A percentile compares a stretch with the other conserved stretches of the same genome.
Evolutionary conservation across 1,140 invertebrate genomes (phyloP).

Genomic region (Musca vetustissima): DNA sequence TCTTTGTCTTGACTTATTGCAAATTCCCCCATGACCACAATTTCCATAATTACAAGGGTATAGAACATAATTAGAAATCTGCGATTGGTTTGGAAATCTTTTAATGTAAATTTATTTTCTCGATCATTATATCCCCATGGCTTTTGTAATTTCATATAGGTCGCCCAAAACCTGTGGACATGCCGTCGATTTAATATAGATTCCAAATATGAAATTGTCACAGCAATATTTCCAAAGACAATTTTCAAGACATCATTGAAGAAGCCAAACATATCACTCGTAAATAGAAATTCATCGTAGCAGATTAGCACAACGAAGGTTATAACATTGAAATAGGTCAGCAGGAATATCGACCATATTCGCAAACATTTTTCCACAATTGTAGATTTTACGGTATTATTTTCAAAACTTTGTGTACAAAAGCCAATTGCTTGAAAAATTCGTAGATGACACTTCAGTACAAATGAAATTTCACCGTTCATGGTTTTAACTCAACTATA

Average conservation of each 20-base stretch:
- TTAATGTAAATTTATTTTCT: background rate
- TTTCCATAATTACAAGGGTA: constrained; percentile 18
- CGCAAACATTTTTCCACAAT: no score
- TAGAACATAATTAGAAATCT: constrained; percentile 19
- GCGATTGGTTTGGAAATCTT: background rate
- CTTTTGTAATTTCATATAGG: background rate
- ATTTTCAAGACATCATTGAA: constrained; percentile 41
- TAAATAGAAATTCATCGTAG: constrained; percentile 33
- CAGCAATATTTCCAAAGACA: constrained; percentile 34
- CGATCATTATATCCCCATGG: background rate
- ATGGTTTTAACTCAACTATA: background rate
- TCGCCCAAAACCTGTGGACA: constrained; percentile 34
- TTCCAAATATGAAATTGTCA: constrained; percentile 38
- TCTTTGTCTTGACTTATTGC: background rate
- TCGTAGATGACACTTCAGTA: background rate
- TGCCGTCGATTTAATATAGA: constrained; percentile 27
- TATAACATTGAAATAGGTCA: no score
- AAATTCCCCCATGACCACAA: constrained; percentile 25
- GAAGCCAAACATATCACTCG: constrained; percentile 34
- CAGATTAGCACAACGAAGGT: constrained; percentile 6
- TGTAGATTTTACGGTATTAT: background rate
- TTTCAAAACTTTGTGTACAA: background rate
- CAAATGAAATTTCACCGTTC: no score
- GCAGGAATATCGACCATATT: no score
- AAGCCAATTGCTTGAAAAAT: constrained; percentile 1